A percentile compares a stretch with the other conserved stretches of the same genome.
phyloP scores from a whole-genome alignment of 1,140 invertebrate genomes.

The Drosophila oshimai region DNA sequence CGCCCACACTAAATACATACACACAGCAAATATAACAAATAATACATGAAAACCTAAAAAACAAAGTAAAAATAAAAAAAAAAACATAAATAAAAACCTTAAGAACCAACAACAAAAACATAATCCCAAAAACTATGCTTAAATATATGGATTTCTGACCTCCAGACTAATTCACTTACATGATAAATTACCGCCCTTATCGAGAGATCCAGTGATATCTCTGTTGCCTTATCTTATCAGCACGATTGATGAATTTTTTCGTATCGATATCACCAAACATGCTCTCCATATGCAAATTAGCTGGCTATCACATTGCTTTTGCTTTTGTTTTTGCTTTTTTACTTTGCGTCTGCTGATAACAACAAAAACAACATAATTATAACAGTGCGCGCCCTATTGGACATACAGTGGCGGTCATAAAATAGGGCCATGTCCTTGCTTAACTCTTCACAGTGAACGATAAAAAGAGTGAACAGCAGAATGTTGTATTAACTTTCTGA shows the following conservation, averaged over 20 bases:
- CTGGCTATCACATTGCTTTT: conserved; percentile 47
- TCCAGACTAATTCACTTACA: conserved; percentile 42
- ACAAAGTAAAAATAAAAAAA: background rate
- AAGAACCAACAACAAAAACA: conserved; percentile 7
- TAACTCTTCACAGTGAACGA: background rate
- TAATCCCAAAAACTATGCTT: background rate
- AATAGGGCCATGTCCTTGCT: conserved; percentile 35
- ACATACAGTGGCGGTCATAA: conserved; percentile 62
- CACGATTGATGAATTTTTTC: conserved; percentile 51
- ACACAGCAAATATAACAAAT: conserved; percentile 22
- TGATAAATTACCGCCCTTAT: conserved; percentile 43
- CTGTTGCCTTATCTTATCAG: conserved; percentile 35
- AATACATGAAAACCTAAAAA: background rate
- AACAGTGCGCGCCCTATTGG: conserved; percentile 49
- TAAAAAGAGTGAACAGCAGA: background rate
- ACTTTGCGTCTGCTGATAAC: conserved; percentile 40
- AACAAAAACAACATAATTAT: conserved; percentile 48
- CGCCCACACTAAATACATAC: conserved; percentile 59
- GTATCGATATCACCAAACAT: conserved; percentile 22
- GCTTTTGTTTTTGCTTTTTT: conserved; percentile 19
- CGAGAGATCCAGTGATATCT: conserved; percentile 32
- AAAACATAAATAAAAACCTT: background rate
- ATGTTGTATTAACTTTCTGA: too few species aligned
- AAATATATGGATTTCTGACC: background rate
- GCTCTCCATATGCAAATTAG: conserved; percentile 74